Evolutionary conservation across 2,797 vertebrate species (phyloP).

Genomic region (Sebastes minor): DNA sequence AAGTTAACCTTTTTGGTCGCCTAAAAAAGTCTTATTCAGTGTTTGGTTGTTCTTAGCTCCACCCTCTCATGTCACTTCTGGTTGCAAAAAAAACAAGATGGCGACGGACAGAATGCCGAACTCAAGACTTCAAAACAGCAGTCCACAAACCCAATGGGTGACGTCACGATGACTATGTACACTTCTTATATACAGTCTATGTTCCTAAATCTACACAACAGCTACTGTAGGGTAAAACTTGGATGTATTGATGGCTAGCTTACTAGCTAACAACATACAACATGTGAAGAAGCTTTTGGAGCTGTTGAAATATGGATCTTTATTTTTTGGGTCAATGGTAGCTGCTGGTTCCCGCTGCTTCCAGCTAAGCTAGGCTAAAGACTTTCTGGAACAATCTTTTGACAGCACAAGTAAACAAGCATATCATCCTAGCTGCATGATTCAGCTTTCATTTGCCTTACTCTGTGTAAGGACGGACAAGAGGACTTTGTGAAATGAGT

Average conservation of each 20-base stretch:
- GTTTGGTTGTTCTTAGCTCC: no score
- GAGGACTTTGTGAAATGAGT: conserved; percentile 17
- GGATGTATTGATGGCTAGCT: background rate
- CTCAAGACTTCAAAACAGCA: background rate
- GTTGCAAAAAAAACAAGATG: no score
- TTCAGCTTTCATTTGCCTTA: background rate
- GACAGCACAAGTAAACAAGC: background rate
- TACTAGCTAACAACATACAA: background rate
- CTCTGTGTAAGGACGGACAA: background rate
- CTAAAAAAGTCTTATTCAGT: no score
- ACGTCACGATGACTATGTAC: no score
- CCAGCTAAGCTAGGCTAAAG: background rate
- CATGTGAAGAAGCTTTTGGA: background rate
- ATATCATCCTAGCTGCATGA: background rate
- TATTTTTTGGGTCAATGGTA: background rate
- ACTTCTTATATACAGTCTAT: no score
- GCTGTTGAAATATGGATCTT: background rate
- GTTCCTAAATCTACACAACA: background rate
- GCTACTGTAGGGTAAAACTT: background rate
- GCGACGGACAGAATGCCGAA: background rate
- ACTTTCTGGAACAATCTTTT: background rate
- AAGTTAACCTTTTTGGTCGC: no score
- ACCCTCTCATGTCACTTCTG: no score
- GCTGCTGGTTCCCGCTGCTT: background rate
- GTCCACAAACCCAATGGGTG: background rate